phyloP scores from a whole-genome alignment of 2,113 vertebrate genomes.

The Leucoraja erinaceus region DNA sequence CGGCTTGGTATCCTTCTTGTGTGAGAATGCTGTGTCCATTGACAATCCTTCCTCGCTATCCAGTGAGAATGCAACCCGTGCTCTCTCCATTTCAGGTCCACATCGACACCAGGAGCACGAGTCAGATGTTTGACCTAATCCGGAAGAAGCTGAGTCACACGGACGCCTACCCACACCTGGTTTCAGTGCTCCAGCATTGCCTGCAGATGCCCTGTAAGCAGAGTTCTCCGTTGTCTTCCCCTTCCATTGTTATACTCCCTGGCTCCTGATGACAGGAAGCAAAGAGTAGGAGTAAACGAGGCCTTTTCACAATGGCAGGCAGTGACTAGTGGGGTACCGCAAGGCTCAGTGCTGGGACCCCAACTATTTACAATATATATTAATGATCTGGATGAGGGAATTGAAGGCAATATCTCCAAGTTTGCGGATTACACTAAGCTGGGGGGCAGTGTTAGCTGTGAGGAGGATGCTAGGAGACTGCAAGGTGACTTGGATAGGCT shows the following conservation, averaged over 20 bases:
- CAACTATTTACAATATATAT: too few species aligned
- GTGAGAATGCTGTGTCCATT: neutral
- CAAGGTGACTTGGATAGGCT: too few species aligned
- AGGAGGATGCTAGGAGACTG: too few species aligned
- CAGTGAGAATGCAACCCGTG: neutral
- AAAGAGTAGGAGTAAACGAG: too few species aligned
- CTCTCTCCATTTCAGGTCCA: slow-evolving; percentile 62
- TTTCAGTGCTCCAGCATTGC: slow-evolving; percentile 92
- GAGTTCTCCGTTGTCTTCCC: neutral
- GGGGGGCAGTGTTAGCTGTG: too few species aligned
- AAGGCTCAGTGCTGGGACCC: too few species aligned
- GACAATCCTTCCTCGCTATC: neutral
- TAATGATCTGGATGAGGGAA: too few species aligned
- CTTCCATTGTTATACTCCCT: neutral
- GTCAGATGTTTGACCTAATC: slow-evolving; percentile 92
- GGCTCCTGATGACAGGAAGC: too few species aligned
- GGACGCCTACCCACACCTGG: slow-evolving; percentile 86
- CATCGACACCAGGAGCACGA: slow-evolving; percentile 89
- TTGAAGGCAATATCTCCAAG: too few species aligned
- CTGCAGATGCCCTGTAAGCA: slow-evolving; percentile 92
- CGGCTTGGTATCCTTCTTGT: neutral
- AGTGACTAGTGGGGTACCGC: too few species aligned
- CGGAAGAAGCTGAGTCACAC: slow-evolving; percentile 90
- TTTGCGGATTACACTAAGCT: too few species aligned
- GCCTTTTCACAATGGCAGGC: too few species aligned